Conservation (phyloP, 35 echinoderm and acorn worm species). For the Eucidaris tribuloides region DNA sequence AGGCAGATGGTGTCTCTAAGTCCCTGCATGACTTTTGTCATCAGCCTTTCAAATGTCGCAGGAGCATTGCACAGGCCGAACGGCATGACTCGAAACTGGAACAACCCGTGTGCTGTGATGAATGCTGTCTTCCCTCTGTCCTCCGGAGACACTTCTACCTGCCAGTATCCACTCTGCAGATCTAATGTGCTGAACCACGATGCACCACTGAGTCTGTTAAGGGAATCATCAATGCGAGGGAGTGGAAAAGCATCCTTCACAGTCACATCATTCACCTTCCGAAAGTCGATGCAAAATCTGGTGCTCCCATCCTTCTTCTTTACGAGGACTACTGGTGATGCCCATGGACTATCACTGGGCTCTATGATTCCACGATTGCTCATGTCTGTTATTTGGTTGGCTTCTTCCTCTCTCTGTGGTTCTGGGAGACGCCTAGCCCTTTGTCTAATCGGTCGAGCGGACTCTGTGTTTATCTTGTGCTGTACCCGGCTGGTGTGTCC, state of each 20-base stretch:
- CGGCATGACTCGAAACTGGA: conserved; percentile 42
- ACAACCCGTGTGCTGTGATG: conserved; percentile 37
- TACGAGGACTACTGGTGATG: conserved; percentile 24
- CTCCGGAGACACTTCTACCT: conserved; percentile 36
- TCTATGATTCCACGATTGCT: not conserved
- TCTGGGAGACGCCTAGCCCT: not conserved
- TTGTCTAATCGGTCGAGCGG: not conserved
- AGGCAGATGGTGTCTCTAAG: conserved; percentile 52
- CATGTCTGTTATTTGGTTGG: not conserved
- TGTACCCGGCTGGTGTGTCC: not conserved
- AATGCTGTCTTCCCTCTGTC: conserved; percentile 63
- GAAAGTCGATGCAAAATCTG: conserved; percentile 48
- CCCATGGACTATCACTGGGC: conserved; percentile 7
- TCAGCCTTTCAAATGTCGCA: conserved; percentile 44
- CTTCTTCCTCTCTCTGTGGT: not conserved
- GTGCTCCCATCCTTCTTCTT: conserved; percentile 39
- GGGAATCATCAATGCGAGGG: conserved; percentile 36
- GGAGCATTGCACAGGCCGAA: conserved; percentile 30
- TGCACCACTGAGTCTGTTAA: conserved; percentile 25
- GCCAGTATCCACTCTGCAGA: conserved; percentile 60
- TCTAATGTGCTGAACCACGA: conserved; percentile 37
- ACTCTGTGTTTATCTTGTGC: not conserved
- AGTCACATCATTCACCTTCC: conserved; percentile 50
- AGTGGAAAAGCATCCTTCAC: conserved; percentile 45
- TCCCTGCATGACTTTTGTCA: conserved; percentile 35